Percentiles rank a stretch among this genome's conserved stretches.
phyloP scores from a whole-genome alignment of 2,113 vertebrate species.

The Gymnarchus niloticus region DNA sequence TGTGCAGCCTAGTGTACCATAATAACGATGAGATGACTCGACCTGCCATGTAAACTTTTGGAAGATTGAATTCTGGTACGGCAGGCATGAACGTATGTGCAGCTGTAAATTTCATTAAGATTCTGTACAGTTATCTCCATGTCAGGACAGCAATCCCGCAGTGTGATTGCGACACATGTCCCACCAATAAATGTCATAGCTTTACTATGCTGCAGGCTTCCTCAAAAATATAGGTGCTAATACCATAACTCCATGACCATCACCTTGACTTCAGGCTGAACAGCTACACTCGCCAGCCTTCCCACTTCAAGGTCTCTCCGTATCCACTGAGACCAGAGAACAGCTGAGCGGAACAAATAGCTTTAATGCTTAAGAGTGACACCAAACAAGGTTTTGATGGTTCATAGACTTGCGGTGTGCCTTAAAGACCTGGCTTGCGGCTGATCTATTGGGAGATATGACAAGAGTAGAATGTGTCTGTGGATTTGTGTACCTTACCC shows the following conservation, averaged over 20 bases:
- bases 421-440: background rate
- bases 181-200: background rate
- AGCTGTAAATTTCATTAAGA: background rate
- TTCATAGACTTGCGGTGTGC: background rate
- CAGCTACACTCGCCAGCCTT: background rate
- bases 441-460: background rate
- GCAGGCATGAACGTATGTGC: background rate
- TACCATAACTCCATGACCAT: background rate
- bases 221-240: background rate
- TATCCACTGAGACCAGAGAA: background rate
- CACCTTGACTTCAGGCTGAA: background rate
- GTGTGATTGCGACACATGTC: background rate
- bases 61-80: background rate
- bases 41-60: slow-evolving; percentile 4
- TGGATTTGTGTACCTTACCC: background rate
- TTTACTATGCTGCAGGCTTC: background rate
- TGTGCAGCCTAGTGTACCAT: background rate
- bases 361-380: background rate
- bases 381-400: background rate
- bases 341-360: background rate
- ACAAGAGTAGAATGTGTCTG: background rate
- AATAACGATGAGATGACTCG: background rate
- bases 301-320: background rate
- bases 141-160: background rate
- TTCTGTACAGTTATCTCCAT: background rate